These are phyloP conservation scores for Aphelenchoides besseyi DNA, from an alignment of 1,140 invertebrate species.

Conservation along the genomic window DNA sequence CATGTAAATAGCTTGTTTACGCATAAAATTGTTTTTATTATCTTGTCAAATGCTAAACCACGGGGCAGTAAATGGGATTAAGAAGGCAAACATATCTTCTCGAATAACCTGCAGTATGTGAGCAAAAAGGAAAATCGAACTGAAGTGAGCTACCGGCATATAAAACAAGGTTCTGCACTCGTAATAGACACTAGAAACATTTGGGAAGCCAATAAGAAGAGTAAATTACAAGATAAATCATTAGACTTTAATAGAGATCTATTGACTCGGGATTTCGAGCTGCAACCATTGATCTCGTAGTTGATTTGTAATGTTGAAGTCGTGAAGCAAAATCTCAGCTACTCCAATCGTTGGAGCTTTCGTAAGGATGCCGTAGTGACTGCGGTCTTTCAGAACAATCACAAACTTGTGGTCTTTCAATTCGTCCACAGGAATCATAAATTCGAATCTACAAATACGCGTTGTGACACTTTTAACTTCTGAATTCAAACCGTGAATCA, in stretches of 20 bases:
- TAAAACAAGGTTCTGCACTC: no score
- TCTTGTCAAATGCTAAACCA: not conserved
- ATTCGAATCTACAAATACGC: slow-evolving; percentile 53
- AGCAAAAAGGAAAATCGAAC: not conserved
- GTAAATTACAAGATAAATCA: no score
- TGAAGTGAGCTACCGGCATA: not conserved
- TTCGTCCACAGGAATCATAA: slow-evolving; percentile 49
- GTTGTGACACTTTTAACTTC: not conserved
- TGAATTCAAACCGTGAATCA: slow-evolving; percentile 44
- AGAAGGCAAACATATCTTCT: not conserved
- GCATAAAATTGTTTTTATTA: not conserved
- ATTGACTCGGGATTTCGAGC: not conserved
- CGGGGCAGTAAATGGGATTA: not conserved
- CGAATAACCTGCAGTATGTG: not conserved
- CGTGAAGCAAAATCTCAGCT: slow-evolving; percentile 29
- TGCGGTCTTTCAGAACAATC: slow-evolving; percentile 54
- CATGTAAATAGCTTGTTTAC: not conserved
- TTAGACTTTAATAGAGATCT: no score
- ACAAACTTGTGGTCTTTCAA: slow-evolving; percentile 48
- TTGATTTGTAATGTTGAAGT: slow-evolving; percentile 30
- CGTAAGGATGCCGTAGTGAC: slow-evolving; percentile 53
- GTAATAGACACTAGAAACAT: no score
- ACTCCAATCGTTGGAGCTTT: slow-evolving; percentile 48
- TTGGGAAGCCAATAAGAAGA: no score
- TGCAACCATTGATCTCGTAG: not conserved